These are phyloP conservation scores for Pyrgus malvae DNA, from an alignment of 2,888 invertebrate species.

Conservation along the genomic window DNA sequence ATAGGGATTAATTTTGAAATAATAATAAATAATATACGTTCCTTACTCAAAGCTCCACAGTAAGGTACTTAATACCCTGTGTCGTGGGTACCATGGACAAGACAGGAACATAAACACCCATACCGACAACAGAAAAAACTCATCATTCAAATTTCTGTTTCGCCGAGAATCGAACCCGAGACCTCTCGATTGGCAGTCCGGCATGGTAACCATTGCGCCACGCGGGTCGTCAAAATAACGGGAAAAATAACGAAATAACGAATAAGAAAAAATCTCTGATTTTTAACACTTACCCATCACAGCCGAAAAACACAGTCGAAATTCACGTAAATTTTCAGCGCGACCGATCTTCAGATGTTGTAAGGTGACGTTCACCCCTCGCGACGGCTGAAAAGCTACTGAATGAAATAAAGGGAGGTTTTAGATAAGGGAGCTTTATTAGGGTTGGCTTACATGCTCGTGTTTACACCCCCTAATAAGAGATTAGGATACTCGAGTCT, in stretches of 20 bases:
- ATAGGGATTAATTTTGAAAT: too few species aligned
- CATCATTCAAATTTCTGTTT: too few species aligned
- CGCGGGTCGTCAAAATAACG: neutral
- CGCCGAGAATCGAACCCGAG: too few species aligned
- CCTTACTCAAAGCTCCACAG: too few species aligned
- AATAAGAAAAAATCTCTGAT: neutral
- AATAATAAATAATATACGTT: too few species aligned
- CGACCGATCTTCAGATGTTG: neutral
- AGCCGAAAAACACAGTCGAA: neutral
- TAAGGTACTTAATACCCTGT: too few species aligned
- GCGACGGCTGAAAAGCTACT: constrained; percentile 37
- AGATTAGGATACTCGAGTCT: neutral
- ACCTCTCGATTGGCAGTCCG: too few species aligned
- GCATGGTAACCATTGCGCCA: too few species aligned
- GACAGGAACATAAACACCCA: too few species aligned
- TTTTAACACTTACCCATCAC: constrained; percentile 12
- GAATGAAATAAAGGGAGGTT: constrained; percentile 25
- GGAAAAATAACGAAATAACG: neutral
- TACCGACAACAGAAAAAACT: too few species aligned
- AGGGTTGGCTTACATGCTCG: constrained; percentile 3
- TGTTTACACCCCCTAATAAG: neutral
- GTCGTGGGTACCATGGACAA: too few species aligned
- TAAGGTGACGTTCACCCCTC: constrained; percentile 32
- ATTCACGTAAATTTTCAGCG: neutral
- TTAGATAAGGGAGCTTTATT: constrained; percentile 18